A percentile compares a stretch with the other conserved stretches of the same genome.
Conservation (phyloP, 2,113 vertebrate species). For the Tragelaphus strepsiceros region DNA sequence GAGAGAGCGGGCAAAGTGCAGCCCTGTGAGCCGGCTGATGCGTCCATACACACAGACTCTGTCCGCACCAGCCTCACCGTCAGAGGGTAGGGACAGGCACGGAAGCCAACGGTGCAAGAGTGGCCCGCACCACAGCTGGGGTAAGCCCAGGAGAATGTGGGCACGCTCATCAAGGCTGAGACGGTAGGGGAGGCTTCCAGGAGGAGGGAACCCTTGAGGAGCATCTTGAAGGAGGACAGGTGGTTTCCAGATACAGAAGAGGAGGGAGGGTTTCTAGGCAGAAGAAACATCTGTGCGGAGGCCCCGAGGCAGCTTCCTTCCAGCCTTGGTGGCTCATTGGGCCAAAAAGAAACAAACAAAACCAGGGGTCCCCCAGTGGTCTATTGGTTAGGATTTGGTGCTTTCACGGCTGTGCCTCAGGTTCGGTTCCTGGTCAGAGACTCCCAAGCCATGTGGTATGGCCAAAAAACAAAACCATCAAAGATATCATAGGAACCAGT, state of each 20-base stretch:
- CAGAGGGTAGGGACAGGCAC: background rate
- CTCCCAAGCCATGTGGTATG: background rate
- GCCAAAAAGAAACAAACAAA: background rate
- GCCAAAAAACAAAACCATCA: background rate
- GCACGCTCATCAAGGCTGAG: background rate
- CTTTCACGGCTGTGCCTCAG: background rate
- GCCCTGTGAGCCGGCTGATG: background rate
- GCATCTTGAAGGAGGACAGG: background rate
- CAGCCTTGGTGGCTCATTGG: background rate
- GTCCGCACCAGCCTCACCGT: background rate
- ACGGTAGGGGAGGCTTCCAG: background rate
- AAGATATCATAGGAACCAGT: background rate
- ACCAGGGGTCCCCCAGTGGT: background rate
- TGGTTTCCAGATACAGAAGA: background rate
- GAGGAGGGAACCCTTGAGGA: background rate
- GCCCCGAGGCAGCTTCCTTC: background rate
- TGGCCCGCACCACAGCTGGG: rapidly evolving
- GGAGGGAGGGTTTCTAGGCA: background rate
- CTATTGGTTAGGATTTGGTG: background rate
- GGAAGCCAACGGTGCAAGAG: background rate
- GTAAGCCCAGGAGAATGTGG: background rate
- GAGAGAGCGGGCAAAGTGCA: background rate
- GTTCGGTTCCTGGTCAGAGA: background rate
- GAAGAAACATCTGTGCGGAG: background rate
- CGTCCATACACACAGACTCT: no score